Evolutionary conservation across 2,113 vertebrate species (phyloP), one percentile per base, ranked within the genome.

Genomic region (Benthochromis sp.): DNA sequence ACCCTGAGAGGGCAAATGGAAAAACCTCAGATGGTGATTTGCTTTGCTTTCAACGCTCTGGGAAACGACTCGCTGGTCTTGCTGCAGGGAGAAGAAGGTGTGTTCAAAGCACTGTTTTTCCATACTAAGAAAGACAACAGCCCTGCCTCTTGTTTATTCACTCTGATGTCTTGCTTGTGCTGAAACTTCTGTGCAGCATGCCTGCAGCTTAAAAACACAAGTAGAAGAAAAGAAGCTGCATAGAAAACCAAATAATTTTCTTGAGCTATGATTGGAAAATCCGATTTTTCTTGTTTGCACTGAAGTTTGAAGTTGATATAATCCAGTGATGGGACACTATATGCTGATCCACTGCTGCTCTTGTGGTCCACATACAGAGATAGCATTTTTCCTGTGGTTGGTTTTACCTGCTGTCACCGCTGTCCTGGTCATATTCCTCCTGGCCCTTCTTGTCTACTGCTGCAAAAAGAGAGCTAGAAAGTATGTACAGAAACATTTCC

Each of bases 41-140:
- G 96, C 91, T 96, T 95, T 19, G 95, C 95, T 71, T 29, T 94
- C 78, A 97, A 96, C 2, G 82, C 85, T 0, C 86, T 96, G 31
- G 96, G 96, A 45, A 96, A 97, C 12, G 94, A 96, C 92, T 96
- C 96, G 2, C 73, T 89, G 53, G 52, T 91, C 52, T 63, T 97
- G 89, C 88, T 92, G 84, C 89, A 92, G 40, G 92, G 3, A 55
- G 82, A 21, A 52, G 52, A 89, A 57, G 94, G 96, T 95, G 47
- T 31, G 94, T 91, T 88, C 34, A 82, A 76, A 71, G 59, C 38
- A 10, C 3, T 34, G 9, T 2, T 45, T 38, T 61, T 17, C 0
- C 13, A 29, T 50, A 63, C 12, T 61, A 24, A 76, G 16, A 83
- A 76, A 79, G 21, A 34, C 52, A 82, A 54, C 29, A n/a, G 36